Base-by-base conservation (phyloP, 1,140 invertebrate species). In the Tribolium madens region DNA sequence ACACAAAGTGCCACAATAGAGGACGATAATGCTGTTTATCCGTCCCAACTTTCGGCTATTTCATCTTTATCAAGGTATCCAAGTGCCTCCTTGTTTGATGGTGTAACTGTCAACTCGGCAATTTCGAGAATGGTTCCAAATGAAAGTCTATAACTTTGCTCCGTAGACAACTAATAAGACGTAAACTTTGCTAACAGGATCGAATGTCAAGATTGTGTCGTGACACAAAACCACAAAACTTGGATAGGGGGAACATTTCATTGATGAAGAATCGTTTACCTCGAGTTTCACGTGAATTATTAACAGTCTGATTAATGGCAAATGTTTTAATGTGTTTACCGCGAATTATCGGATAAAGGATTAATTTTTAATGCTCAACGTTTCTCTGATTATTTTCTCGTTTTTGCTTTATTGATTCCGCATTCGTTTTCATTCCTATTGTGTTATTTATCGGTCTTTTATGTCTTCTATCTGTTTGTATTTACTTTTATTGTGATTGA, bases 11-110 rank as follows among this genome's bases (percentile, higher is more conserved):
- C 26, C 17, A 64, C 57, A 64, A 42, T 42, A 42, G 13, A 14
- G n/a, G 21, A 33, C n/a, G 57, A 33, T 64, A 14, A 64, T 18
- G 31, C 4, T 33, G 12, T 64, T 64, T 64, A 64, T 64, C 26
- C 14, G 13, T 12, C 14, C 21, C 57, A 31, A 64, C 7, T 33
- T 64, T 64, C 21, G 57, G 21, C 14, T 26, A 33, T 64, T 33
- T 64, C 26, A 64, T 64, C 57, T 64, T 64, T 64, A 33, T 57
- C 52, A 57, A 57, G 52, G 18, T 57, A 57, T 57, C 14, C 52
- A 57, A 9, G 18, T 9, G n/a, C 18, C n/a, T 57, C 6, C 52
- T n/a, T 57, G 14, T 26, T 17, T n/a, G 52, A 18, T 57, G 10
- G 10, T 3, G 9, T 18, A 26, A 6, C 57, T 64, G 57, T 33